Conservation (phyloP, 2,113 vertebrate genomes). For the Tamias sibiricus region DNA sequence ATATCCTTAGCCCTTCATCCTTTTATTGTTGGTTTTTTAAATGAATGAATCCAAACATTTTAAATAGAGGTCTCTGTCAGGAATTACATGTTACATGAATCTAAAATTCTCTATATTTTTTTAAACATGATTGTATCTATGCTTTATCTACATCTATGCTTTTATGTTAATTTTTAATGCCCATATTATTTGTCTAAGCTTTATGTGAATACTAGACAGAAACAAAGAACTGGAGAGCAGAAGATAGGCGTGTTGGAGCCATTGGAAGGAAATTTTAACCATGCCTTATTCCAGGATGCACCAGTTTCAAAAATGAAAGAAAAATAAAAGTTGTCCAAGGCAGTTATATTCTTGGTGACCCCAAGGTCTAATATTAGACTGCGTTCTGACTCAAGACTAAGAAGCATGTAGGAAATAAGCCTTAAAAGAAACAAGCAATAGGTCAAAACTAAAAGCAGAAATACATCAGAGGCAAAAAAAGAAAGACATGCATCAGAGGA, state of each 20-base stretch:
- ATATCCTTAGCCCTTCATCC: no score
- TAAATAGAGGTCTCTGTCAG: not conserved
- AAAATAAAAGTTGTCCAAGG: not conserved
- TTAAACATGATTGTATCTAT: not conserved
- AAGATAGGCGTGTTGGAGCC: not conserved
- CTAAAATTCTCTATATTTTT: not conserved
- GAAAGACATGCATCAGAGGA: not conserved
- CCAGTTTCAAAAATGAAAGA: not conserved
- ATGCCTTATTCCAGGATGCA: not conserved
- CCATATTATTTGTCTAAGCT: slow-evolving; percentile 6
- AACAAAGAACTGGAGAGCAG: not conserved
- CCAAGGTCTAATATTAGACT: not conserved
- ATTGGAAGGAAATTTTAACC: not conserved
- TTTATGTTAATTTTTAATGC: not conserved
- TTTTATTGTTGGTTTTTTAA: no score
- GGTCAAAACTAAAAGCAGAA: not conserved
- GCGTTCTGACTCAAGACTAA: not conserved
- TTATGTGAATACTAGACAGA: not conserved
- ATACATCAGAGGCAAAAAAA: not conserved
- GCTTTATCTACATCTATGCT: not conserved
- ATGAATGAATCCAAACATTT: not conserved
- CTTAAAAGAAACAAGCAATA: not conserved
- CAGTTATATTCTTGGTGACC: not conserved
- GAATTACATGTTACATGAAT: not conserved
- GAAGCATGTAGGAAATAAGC: not conserved